Base-by-base conservation (phyloP, 2,797 vertebrate genomes). In the Poeciliopsis paucimaculata region DNA sequence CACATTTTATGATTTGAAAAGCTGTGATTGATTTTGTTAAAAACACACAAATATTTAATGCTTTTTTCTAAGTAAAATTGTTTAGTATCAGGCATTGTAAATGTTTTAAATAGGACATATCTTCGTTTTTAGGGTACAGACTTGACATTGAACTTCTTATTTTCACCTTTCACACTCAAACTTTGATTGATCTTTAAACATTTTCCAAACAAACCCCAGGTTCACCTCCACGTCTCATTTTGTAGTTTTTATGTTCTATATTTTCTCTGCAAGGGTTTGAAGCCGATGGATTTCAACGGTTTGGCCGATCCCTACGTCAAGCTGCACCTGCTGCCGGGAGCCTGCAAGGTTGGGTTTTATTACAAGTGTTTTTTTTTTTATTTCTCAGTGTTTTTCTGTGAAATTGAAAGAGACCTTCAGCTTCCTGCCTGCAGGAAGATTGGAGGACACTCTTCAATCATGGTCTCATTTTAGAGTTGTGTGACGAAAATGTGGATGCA, bases 251-350 rank as follows among this genome's bases (percentile, higher is more conserved):
- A 45, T 70, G 47, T 79, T n/a, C 53, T 78, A 12, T 70, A 28
- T 81, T 9, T 79, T 84, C 47, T 85, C 76, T 81, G 34, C 72
- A 75, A 98, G 97, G 97, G 97, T 81, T 93, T 98, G 86, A 98
- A 97, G 87, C 97, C 97, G 13, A 98, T 98, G 97, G 97, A 98
- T 93, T 98, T 97, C 89, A 98, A 98, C 13, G 97, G 97, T 82
- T 91, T 98, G 77, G 96, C 97, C 0, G 97, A 98, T 90, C 97
- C 97, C 39, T 98, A 98, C 0, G 97, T 98, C 82, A 98, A 98
- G 88, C 93, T 98, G 76, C 97, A 98, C 77, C 95, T 98, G 76
- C 94, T 98, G 68, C 97, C 97, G 0, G 97, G 97, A 82, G 97
- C 97, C 83, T 97, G 97, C 95, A 98, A 98, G 97, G 97, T 95